Evolutionary conservation across 2,888 invertebrate species (phyloP).

Genomic region (Hemicrepidius hirtus): DNA sequence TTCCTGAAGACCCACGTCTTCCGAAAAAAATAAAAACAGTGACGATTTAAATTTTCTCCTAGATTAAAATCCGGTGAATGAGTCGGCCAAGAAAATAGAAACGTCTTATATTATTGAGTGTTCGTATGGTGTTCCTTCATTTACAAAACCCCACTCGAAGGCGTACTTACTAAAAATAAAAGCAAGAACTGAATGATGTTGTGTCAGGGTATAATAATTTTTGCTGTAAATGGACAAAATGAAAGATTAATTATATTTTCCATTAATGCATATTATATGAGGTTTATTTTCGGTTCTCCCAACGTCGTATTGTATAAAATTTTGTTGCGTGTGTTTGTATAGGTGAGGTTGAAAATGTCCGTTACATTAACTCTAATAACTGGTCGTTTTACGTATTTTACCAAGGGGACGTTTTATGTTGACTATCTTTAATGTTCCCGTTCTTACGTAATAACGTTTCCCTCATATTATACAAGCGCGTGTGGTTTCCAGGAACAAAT

Average conservation of each 20-base stretch:
- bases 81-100: no score
- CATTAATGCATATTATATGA: slow-evolving; percentile 8
- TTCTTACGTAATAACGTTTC: slow-evolving; percentile 42
- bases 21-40: no score
- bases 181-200: no score
- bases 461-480: slow-evolving; percentile 26
- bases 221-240: no score
- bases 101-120: no score
- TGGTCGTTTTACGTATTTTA: slow-evolving; percentile 36
- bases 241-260: slow-evolving; percentile 3
- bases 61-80: no score
- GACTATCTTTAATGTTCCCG: slow-evolving; percentile 41
- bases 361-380: slow-evolving; percentile 45
- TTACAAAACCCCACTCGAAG: no score
- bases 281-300: slow-evolving; percentile 4
- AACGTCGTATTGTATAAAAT: slow-evolving; percentile 1
- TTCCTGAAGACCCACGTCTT: no score
- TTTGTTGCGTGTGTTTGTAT: neutral
- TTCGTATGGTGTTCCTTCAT: no score
- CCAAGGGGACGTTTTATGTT: slow-evolving; percentile 38
- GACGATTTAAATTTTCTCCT: no score
- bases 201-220: no score
- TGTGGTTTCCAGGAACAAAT: slow-evolving; percentile 44
- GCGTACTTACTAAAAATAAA: no score
- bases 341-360: slow-evolving; percentile 25